Evolutionary conservation across 2,113 vertebrate genomes (phyloP), one percentile per base, ranked within the genome.

Genomic region (Hydrolagus affinis): DNA sequence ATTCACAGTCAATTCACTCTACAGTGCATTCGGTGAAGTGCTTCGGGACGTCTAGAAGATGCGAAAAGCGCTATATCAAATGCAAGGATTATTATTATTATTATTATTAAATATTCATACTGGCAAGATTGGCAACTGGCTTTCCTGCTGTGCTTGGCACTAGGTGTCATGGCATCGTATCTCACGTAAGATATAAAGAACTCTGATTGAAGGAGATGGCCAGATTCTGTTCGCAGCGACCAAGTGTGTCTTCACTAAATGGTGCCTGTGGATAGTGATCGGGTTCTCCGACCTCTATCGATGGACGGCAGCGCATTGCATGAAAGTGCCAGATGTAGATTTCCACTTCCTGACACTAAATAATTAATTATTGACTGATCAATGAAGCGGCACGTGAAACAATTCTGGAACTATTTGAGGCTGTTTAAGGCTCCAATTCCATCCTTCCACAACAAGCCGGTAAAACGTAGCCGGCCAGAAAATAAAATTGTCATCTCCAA

Each of bases 291-390:
- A 75, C 72, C 86, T 91, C 88, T 89, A 90, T 88, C 90, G 90
- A 88, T 87, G 89, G 88, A 86, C 86, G 80, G 88, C 90, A 91
- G 88, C 87, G 86, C 86, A 88, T 87, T 89, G 89, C 90, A 87
- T 90, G 80, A 0, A 1, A 12, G 14, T 90, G 88, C 88, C 88
- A 91, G 75, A 76, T 66, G 78, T 88, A 89, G 89, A 89, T 87
- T 91, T 87, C 88, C 86, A 90, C 92, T 93, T 93, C 91, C 66
- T 91, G 87, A 87, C 89, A 89, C 88, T 89, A 90, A 92, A 92
- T 92, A 92, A 93, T 93, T 92, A 91, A 89, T 76, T 90, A 93
- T 92, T 94, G 91, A 91, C 92, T 90, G 91, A 91, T 90, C 90
- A 91, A 71, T 86, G 86, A 86, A 86, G 76, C 86, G 89, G 87